Evolutionary conservation across 2,888 invertebrate genomes (phyloP), one percentile per base, ranked within the genome.

Genomic region (Mythimna pallens): DNA sequence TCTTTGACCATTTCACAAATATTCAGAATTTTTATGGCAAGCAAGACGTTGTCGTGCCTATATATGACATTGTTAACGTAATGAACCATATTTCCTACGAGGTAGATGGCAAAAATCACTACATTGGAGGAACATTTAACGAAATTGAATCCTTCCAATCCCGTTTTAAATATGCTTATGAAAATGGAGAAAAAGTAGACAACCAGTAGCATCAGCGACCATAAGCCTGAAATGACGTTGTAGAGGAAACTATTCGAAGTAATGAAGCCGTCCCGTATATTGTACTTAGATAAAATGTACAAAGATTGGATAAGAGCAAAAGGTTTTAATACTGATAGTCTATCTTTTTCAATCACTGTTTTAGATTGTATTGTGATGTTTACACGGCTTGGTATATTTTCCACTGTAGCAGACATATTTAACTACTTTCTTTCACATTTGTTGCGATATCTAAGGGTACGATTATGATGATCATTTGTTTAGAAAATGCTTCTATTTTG

Each of bases 141-240:
- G 12, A 54, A 54, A 67, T 67, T 6, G n/a, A 17, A 54, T 5
- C 54, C 40, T 20, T 30, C 17, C 8, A 54, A 17, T 54, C 7
- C 54, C 30, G 52, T 14, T 25, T 20, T n/a, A 8, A 30, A n/a
- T 8, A 30, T 9, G 0, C 25, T 17, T 22, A n/a, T 12, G 30
- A 67, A 69, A 22, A 14, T 40, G 3, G 30, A 54, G 8, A 43
- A 20, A 6, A 54, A 69, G 40, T 17, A 54, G 12, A 12, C 1
- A 22, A 54, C n/a, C 25, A 54, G 8, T 10, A 67, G 2, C n/a
- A 6, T n/a, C 8, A 69, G n/a, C 3, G 54, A 54, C 30, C 67
- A 66, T 12, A 54, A n/a, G 12, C 69, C 67, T 30, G 67, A 69
- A 40, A 54, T n/a, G 4, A 54, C 8, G n/a, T 69, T 66, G n/a